Base-by-base conservation (phyloP, 2,797 vertebrate species). In the Xenops minutus region DNA sequence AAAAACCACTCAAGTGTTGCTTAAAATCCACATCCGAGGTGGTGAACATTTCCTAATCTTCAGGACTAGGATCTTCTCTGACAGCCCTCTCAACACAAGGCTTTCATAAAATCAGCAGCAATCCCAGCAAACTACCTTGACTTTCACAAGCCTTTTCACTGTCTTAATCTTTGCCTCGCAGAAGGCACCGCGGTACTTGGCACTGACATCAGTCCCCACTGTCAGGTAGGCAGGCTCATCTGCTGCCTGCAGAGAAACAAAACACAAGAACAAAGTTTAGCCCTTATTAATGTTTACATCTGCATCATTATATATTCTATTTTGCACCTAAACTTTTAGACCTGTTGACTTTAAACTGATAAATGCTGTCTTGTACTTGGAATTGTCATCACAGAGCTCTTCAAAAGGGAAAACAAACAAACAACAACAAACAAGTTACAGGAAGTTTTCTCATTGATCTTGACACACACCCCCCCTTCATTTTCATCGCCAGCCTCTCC, bases 111-210 rank as follows among this genome's bases (percentile, higher is more conserved):
- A 24, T 0, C 54, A 81, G 56, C 36, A 73, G 20, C 59, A 68
- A 87, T 15, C 44, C 22, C 74, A 68, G 61, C 27, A 41, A 30
- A 10, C 97, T 95, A 99, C 99, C 99, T 99, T 99, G 86, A 99
- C 99, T 98, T 99, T 99, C 91, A 99, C 99, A 94, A 99, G 98
- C 46, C 99, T 98, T 83, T 99, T 99, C 89, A 99, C 99, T 3
- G 98, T 99, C 98, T 99, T 99, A 97, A 99, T 99, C 97, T 99
- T 99, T 89, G 99, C 99, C 98, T 99, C 99, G 10, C 99, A 99
- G 98, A 99, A 99, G 96, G 99, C 99, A 98, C 99, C 99, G 81
- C 99, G 98, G 98, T 99, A 99, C 97, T 99, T 99, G 97, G 99
- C 99, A 95, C 99, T 99, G 97, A 99, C 99, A 96, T 99, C 99